Base-by-base conservation (phyloP, 2,888 invertebrate genomes). In the Isoperla grammatica region DNA sequence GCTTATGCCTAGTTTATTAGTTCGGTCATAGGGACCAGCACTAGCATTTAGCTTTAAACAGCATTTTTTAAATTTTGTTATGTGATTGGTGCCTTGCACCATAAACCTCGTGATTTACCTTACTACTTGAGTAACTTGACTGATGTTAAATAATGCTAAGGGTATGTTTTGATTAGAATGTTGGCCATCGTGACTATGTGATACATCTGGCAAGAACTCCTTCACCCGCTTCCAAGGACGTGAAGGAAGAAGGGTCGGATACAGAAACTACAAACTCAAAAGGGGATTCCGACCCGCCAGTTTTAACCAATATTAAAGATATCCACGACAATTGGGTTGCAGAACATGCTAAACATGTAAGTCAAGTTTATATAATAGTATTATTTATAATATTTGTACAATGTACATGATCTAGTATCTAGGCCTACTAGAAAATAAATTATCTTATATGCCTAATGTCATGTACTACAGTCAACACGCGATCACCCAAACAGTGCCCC, bases 201-300 rank as follows among this genome's bases (percentile, higher is more conserved):
- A 82, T 92, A 35, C 90, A 91, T 71, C 76, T 93, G 69, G 87
- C 90, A 37, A 83, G 86, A 65, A 90, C 91, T 20, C 86, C 87
- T n/a, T 80, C 81, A 37, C 72, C 75, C 2, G 76, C 79, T 17
- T 75, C 75, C 19, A 75, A 75, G 65, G 74, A 19, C 11, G 53
- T 53, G 19, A 19, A 53, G 39, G 53, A 53, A 11, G 53, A 53
- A 15, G 53, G 37, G 3, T 53, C 53, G 9, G 62, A 76, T 69
- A 67, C 68, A 35, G 61, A 70, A 57, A 65, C 64, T 59, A 73
- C 77, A 9, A 74, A 75, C 56, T 66, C 66, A 57, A 77, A 73
- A 66, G n/a, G n/a, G n/a, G 74, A 71, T 64, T 68, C 72, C 23
- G 67, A 71, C 35, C 73, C 75, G 59, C 68, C 69, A 15, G 73